Evolutionary conservation across 2,888 invertebrate species (phyloP).

Genomic region (Diogma glabrata): DNA sequence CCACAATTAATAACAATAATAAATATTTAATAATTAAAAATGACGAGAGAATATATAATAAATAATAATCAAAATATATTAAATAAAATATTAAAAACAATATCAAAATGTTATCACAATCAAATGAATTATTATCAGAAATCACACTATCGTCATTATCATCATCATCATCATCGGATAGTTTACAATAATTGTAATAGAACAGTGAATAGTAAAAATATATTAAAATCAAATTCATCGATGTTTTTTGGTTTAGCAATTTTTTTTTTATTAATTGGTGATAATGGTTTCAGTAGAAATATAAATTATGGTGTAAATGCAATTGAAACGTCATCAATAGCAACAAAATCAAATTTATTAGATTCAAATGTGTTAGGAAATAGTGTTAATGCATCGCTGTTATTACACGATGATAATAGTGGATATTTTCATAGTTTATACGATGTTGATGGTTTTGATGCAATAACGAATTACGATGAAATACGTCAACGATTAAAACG

Average conservation of each 20-base stretch:
- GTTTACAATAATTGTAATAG: neutral
- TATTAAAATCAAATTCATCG: too few relatives aligned
- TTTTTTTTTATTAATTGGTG: conserved; percentile 4
- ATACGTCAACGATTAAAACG: conserved; percentile 1
- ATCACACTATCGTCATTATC: neutral
- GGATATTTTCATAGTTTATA: conserved; percentile 14
- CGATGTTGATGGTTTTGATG: conserved; percentile 19
- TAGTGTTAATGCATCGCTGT: neutral
- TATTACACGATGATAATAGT: conserved; percentile 17
- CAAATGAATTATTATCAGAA: neutral
- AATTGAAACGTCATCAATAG: too few relatives aligned
- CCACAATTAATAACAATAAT: too few relatives aligned
- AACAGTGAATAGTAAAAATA: conserved; percentile 1
- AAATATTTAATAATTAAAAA: too few relatives aligned
- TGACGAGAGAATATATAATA: too few relatives aligned
- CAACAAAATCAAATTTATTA: too few relatives aligned
- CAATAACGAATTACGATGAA: conserved; percentile 19
- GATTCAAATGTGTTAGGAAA: too few relatives aligned
- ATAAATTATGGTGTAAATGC: neutral
- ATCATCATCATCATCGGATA: conserved; percentile 7
- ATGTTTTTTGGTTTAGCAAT: neutral
- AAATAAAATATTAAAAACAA: conserved; percentile 5
- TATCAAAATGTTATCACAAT: neutral
- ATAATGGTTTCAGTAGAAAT: neutral
- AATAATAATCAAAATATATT: too few relatives aligned